These are phyloP conservation scores for Tragelaphus scriptus DNA, from an alignment of 2,113 vertebrate species.

Conservation along the genomic window DNA sequence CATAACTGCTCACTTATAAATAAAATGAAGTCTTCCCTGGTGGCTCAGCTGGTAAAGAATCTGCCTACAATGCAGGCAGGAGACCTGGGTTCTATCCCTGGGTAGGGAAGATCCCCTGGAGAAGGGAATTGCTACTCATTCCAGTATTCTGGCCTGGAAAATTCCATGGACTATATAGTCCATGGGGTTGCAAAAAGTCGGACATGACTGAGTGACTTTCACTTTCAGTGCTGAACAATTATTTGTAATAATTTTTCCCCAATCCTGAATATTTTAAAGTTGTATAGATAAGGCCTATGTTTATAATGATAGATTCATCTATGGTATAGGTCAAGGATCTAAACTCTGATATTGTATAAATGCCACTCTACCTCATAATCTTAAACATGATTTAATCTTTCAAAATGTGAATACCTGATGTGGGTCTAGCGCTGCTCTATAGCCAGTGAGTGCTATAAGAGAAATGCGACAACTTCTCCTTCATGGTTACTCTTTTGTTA, in stretches of 20 bases:
- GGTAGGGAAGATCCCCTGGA: background rate
- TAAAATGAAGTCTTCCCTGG: background rate
- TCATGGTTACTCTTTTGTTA: background rate
- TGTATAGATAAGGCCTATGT: background rate
- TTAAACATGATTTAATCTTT: background rate
- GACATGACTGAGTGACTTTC: accelerated
- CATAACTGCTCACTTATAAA: background rate
- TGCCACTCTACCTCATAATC: background rate
- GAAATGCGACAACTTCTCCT: background rate
- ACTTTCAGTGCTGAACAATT: background rate
- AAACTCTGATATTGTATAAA: background rate
- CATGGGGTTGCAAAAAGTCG: background rate
- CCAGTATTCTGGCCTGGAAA: background rate
- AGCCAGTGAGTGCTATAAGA: background rate
- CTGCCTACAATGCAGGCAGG: background rate
- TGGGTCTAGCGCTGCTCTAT: background rate
- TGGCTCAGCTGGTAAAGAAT: background rate
- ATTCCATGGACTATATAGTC: background rate
- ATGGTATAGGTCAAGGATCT: background rate
- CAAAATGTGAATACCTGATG: background rate
- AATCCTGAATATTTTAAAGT: background rate
- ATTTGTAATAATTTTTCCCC: background rate
- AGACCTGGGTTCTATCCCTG: background rate
- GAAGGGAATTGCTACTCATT: background rate
- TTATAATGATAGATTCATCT: background rate